Evolutionary conservation across 2,113 vertebrate genomes (phyloP).

Genomic region (Ctenodactylus gundi): DNA sequence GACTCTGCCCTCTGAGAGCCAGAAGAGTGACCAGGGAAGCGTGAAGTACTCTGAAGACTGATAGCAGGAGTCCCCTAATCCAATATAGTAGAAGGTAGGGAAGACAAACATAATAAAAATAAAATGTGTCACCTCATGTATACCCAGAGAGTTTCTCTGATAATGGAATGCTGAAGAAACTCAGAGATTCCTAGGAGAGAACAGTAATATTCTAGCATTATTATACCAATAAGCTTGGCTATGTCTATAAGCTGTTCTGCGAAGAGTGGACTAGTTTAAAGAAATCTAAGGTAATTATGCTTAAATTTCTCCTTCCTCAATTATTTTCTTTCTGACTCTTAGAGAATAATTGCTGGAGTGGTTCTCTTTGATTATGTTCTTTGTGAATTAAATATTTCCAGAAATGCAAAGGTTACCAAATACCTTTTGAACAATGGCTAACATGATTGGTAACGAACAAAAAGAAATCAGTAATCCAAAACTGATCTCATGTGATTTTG

Average conservation of each 20-base stretch:
- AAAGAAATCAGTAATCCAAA: conserved; percentile 34
- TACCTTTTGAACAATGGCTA: conserved; percentile 34
- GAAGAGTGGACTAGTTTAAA: conserved; percentile 55
- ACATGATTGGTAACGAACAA: conserved; percentile 18
- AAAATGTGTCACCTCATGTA: conserved; percentile 2
- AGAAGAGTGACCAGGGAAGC: not conserved
- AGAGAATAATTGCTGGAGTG: conserved; percentile 11
- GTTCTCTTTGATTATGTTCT: conserved; percentile 5
- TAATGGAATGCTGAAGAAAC: not conserved
- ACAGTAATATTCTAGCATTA: conserved; percentile 37
- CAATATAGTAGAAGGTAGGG: not conserved
- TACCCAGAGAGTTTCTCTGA: conserved; percentile 11
- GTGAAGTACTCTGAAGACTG: not conserved
- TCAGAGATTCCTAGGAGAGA: conserved; percentile 26
- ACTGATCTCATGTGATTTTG: conserved; percentile 26
- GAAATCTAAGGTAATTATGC: conserved; percentile 43
- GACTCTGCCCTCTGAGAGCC: not conserved
- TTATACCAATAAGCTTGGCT: conserved; percentile 2
- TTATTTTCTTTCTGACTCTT: conserved; percentile 37
- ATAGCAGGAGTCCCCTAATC: not conserved
- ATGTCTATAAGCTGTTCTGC: conserved; percentile 39
- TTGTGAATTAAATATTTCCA: conserved; percentile 43
- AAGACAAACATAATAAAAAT: not conserved
- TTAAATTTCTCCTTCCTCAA: conserved; percentile 27
- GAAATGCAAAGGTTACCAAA: not conserved